These are phyloP conservation scores for Pantala flavescens DNA, from an alignment of 1,140 invertebrate species.

Conservation along the genomic window DNA sequence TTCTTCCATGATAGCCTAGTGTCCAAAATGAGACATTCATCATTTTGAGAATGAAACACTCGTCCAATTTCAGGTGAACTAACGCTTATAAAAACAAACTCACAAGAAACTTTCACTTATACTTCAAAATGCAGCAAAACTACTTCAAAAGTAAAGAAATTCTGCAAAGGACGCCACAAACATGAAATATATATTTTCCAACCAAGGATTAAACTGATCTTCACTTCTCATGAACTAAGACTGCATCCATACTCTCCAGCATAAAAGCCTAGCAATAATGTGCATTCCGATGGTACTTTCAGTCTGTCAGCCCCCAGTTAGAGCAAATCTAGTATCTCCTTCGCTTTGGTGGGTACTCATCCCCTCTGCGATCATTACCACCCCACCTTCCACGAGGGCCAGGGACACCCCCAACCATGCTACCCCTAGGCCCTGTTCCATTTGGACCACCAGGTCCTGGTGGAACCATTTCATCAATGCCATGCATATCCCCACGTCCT, in stretches of 20 bases:
- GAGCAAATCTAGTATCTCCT: background rate
- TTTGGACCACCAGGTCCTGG: slow-evolving; percentile 54
- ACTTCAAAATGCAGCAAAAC: background rate
- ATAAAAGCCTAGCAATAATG: background rate
- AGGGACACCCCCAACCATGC: slow-evolving; percentile 53
- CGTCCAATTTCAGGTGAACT: background rate
- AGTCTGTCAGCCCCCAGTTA: background rate
- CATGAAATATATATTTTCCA: background rate
- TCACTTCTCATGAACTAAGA: background rate
- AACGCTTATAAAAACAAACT: background rate
- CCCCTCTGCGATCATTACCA: background rate
- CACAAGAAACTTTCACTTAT: background rate
- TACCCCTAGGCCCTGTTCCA: slow-evolving; percentile 54
- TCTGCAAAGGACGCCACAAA: background rate
- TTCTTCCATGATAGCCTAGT: too few species aligned
- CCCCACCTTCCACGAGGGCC: slow-evolving; percentile 31
- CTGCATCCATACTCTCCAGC: background rate
- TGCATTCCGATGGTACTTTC: background rate
- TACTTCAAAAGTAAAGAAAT: background rate
- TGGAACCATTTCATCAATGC: slow-evolving; percentile 50
- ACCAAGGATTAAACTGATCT: too few species aligned
- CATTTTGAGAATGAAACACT: too few species aligned
- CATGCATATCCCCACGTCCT: slow-evolving; percentile 47
- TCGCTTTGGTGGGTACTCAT: background rate
- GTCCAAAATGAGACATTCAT: too few species aligned